phyloP scores from a whole-genome alignment of 2,113 vertebrate species.

The Malurus elegans region DNA sequence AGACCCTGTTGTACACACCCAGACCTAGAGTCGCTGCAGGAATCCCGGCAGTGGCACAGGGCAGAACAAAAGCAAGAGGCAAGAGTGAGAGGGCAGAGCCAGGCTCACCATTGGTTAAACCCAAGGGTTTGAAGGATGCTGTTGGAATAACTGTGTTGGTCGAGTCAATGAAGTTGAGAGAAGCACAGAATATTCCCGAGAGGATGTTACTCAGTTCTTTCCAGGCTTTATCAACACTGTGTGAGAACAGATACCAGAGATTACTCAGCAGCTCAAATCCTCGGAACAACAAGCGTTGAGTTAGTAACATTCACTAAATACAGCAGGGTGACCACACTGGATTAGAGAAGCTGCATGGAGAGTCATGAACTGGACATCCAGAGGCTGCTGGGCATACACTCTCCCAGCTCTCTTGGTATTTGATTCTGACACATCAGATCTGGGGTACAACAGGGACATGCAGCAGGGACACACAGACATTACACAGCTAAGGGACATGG shows the following conservation, averaged over 20 bases:
- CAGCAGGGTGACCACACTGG: accelerated
- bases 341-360: neutral
- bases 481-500: neutral
- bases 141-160: slow-evolving; percentile 95
- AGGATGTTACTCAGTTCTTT: slow-evolving; percentile 95
- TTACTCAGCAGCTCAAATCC: neutral
- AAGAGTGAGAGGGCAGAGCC: neutral
- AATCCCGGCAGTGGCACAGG: accelerated
- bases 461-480: neutral
- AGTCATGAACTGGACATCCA: neutral
- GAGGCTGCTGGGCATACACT: neutral
- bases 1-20: neutral
- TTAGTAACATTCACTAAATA: neutral
- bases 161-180: slow-evolving; percentile 97
- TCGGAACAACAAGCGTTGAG: neutral
- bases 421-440: neutral
- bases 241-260: slow-evolving; percentile 9
- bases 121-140: slow-evolving; percentile 95
- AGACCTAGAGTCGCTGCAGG: neutral
- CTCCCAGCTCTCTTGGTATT: neutral
- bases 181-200: slow-evolving; percentile 97
- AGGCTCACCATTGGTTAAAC: slow-evolving; percentile 86
- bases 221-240: slow-evolving; percentile 91
- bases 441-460: neutral
- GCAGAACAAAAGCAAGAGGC: neutral